Evolutionary conservation across 2,888 invertebrate genomes (phyloP), one percentile per base, ranked within the genome.

Genomic region (Dastarcus helophoroides): DNA sequence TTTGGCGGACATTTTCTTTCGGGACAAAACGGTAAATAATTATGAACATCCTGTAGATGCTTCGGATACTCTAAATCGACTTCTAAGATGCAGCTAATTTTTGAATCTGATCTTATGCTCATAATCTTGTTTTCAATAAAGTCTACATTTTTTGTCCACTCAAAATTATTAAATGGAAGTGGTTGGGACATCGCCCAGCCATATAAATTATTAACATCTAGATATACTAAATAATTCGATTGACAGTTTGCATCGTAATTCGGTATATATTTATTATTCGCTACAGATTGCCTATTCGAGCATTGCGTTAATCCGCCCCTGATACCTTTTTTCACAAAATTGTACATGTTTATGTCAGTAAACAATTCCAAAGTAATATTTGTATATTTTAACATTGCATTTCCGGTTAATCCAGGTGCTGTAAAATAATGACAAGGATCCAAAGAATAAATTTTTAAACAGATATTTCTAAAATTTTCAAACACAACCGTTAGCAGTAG

Each of bases 361-460:
- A 58, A 33, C 3, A 59, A 31, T 31, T 56, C 48, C 11, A 58
- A 26, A 26, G 49, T 29, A 7, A 55, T 33, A 22, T 40, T 26
- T 0, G 54, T 55, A 21, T 35, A 31, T 40, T 56, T 57, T n/a
- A 40, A 14, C 31, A 35, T 32, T 10, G 28, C 22, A 29, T 31
- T 26, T 11, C 15, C 24, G 3, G 31, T 6, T 4, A 31, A 12
- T 9, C 17, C 16, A 2, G 54, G 38, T 58, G 55, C 13, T 47
- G 41, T 16, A 57, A 31, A 33, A 60, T 54, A 3, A 60, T 55
- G 31, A 56, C 53, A 3, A 58, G 36, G 11, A 55, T 44, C 32
- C 51, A 56, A 1, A 50, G 51, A n/a, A 26, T 5, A 58, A 19
- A 7, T 19, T 14, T 14, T 11, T 12, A 12, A 16, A 14, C 12